These are phyloP conservation scores for Volucella inflata DNA, from an alignment of 2,888 invertebrate genomes.

Conservation along the genomic window DNA sequence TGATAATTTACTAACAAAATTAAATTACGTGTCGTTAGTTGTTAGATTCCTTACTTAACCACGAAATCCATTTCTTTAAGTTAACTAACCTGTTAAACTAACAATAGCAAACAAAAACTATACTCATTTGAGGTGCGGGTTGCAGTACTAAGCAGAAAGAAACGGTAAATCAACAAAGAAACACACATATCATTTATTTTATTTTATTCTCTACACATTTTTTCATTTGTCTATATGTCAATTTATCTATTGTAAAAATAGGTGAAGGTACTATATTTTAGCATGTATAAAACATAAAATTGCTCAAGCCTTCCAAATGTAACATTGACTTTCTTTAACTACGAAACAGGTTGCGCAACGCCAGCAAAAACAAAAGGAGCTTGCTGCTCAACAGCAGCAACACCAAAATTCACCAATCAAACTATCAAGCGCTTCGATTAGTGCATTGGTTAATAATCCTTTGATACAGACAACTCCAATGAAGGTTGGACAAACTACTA, in stretches of 20 bases:
- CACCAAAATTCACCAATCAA: conserved; percentile 79
- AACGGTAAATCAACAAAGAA: conserved; percentile 59
- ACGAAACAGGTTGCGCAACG: conserved; percentile 87
- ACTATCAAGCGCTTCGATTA: conserved; percentile 81
- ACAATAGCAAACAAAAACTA: conserved; percentile 20
- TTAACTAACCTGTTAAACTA: conserved; percentile 22
- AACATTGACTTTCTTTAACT: background rate
- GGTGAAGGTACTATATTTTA: conserved; percentile 53
- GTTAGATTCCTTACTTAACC: background rate
- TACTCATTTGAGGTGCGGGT: conserved; percentile 57
- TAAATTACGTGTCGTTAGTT: too few relatives aligned
- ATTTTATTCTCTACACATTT: conserved; percentile 10
- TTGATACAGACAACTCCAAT: conserved; percentile 82
- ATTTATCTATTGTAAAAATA: conserved; percentile 4
- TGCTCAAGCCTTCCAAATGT: background rate
- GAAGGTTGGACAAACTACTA: conserved; percentile 83
- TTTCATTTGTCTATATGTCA: conserved; percentile 27
- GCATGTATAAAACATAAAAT: background rate
- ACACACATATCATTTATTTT: conserved; percentile 28
- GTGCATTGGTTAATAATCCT: conserved; percentile 82
- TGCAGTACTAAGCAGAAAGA: conserved; percentile 67
- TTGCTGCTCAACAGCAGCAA: conserved; percentile 84
- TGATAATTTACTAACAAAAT: conserved; percentile 6
- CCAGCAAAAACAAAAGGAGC: conserved; percentile 86
- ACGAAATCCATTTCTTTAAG: background rate